Evolutionary conservation across 2,888 invertebrate species (phyloP), one percentile per base, ranked within the genome.

Genomic region (Dynastes tityus): DNA sequence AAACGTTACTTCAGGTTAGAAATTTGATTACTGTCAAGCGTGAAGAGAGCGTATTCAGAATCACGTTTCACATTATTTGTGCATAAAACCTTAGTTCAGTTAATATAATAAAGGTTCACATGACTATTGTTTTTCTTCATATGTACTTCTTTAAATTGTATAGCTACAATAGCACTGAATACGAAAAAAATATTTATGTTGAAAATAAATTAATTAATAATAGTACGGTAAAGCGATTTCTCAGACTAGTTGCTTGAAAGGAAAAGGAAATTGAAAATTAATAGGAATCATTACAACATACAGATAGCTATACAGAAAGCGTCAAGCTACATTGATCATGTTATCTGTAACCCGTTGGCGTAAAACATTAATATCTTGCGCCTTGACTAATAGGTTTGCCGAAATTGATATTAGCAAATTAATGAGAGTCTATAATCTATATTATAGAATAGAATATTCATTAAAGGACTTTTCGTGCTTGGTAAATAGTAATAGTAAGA

Each of bases 321-420:
- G 55, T 16, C 6, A 45, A 67, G 40, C 16, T 45, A 67, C 13
- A 45, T 45, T 40, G 40, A 2, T 67, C 37, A 22, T 27, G 40
- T 49, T 45, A 67, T 58, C 55, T 9, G 45, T 45, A 67, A 67
- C 16, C 22, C 37, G 8, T n/a, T 45, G 13, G 16, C 65, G 45
- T 67, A 27, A 63, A 63, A 32, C 32, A 63, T 63, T 63, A 61
- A 29, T 63, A 29, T 29, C 29, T 40, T 45, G 16, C 37, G 37
- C 65, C 45, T 67, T 67, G 40, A 67, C 40, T 45, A 67, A 67
- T 67, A 40, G 65, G 65, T 40, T 16, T 32, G 40, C 16, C 22
- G 16, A 65, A 40, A 67, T 16, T 45, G 22, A 67, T 45, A 67
- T 67, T 67, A 45, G 45, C 22, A 49, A 67, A 40, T 67, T 37